Base-by-base conservation (phyloP, 2,797 vertebrate species). In the Pristis pectinata region DNA sequence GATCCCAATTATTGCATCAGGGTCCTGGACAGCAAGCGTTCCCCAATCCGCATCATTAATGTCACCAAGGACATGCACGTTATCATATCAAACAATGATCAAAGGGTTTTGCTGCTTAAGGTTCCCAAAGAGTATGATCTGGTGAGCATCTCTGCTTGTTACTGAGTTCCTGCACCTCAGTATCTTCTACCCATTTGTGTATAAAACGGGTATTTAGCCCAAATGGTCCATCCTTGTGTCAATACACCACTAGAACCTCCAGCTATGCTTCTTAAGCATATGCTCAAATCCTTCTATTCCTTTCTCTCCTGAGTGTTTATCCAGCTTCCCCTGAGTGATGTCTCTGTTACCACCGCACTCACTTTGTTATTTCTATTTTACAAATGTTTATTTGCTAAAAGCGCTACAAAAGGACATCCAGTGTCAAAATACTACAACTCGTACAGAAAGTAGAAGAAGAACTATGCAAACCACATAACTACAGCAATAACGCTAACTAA, bases 111-210 rank as follows among this genome's bases (percentile, higher is more conserved):
- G 83, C 97, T 99, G 95, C 97, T 99, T 95, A 98, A 98, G 97
- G 97, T 98, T 44, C 98, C 98, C 34, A 98, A 98, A 95, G 99
- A 99, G 95, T 98, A 98, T 0, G 98, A 99, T 96, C 96, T 99
- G 97, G 98, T 99, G 96, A 95, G 97, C 94, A 7, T 5, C 34
- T 8, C 53, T 19, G 3, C 49, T 13, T 87, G 49, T 22, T 49
- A 1, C 37, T 7, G 37, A 49, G 10, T 9, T 53, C 13, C 41
- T 53, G 83, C 2, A 24, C 24, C 30, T 53, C 9, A 30, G 30
- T 4, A 10, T 87, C 2, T 56, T 10, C 53, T 85, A 15, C 22
- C 11, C 82, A 56, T n/a, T n/a, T n/a, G n/a, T n/a, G n/a, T n/a
- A n/a, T n/a, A n/a, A n/a, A n/a, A n/a, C n/a, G n/a, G 61, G 49